A percentile compares a stretch with the other conserved stretches of the same genome.
Conservation (phyloP, 64 coral and sea anemone genomes). For the Dendrophyllia cribrosa region DNA sequence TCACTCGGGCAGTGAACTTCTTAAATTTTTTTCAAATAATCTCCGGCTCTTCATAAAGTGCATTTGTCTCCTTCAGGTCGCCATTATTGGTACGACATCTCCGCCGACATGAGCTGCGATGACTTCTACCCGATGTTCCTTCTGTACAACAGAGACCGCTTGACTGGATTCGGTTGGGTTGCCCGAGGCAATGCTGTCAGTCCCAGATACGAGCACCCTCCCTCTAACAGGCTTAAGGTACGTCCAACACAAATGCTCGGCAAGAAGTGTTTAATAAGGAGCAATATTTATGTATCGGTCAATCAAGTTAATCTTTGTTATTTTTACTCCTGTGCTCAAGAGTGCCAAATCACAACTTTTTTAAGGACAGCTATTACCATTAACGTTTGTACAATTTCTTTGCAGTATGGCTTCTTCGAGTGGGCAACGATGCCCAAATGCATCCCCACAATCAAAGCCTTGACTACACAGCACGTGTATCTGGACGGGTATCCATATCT, state of each 20-base stretch:
- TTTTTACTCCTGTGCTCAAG: no score
- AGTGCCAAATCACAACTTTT: neutral
- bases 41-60: neutral
- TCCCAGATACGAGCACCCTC: constrained; percentile 77
- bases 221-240: constrained; percentile 52
- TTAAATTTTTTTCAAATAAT: no score
- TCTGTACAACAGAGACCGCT: constrained; percentile 64
- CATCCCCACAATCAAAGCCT: constrained; percentile 3
- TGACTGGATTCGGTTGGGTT: constrained; percentile 88
- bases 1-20: no score
- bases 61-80: constrained; percentile 57
- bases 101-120: constrained; percentile 78
- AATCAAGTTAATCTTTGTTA: no score
- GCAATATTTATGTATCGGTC: neutral
- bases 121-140: constrained; percentile 90
- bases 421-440: constrained; percentile 62
- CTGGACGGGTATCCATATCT: constrained; percentile 60
- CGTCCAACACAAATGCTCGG: neutral
- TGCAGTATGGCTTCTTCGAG: constrained; percentile 68
- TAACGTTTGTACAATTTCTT: neutral
- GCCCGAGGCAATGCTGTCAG: constrained; percentile 36
- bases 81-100: constrained; percentile 98
- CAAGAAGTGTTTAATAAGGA: neutral
- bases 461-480: constrained; percentile 82
- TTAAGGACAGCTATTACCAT: neutral